Evolutionary conservation across 2,797 vertebrate genomes (phyloP), one percentile per base, ranked within the genome.

Genomic region (Hybognathus amarus): DNA sequence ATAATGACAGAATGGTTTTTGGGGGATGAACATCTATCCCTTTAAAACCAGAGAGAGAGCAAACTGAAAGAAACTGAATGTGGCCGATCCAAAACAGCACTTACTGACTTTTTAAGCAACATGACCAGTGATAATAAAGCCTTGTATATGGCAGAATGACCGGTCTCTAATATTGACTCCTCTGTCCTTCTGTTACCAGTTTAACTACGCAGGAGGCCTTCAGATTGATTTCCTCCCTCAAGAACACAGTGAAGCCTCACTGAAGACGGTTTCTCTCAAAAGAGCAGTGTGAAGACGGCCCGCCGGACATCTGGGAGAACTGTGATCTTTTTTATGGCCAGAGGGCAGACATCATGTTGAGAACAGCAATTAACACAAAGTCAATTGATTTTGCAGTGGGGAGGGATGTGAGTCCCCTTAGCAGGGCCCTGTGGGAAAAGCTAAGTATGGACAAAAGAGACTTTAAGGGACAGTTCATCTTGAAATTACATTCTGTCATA

Each of bases 221-320:
- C 22, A 22, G 20, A 64, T 77, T 77, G 63, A 76, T 82, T 83
- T 27, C 79, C 66, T 42, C 69, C 54, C 40, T 20, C 17, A 45
- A 76, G 63, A 68, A 68, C 64, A 52, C 74, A 50, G 54, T 27
- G 71, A 61, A 71, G 77, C 33, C 66, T 15, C 10, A 45, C 56
- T 3, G 40, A 85, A 71, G 61, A 80, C 17, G 27, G 73, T 59
- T 85, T 86, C 22, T 17, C 66, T 85, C 71, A 80, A 80, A 77
- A 83, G 24, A 73, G 64, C 54, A 5, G 4, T 38, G 36, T 75
- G 74, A 77, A 66, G 56, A 68, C 59, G 77, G 24, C 61, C 18
- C 5, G 15, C 24, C 64, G 40, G 81, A 83, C 61, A 40, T 13
- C 17, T 54, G 30, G 59, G 33, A 69, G 59, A 64, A 15, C 33